Conservation (phyloP, 2,113 vertebrate genomes). For the Amphiprion ocellaris region DNA sequence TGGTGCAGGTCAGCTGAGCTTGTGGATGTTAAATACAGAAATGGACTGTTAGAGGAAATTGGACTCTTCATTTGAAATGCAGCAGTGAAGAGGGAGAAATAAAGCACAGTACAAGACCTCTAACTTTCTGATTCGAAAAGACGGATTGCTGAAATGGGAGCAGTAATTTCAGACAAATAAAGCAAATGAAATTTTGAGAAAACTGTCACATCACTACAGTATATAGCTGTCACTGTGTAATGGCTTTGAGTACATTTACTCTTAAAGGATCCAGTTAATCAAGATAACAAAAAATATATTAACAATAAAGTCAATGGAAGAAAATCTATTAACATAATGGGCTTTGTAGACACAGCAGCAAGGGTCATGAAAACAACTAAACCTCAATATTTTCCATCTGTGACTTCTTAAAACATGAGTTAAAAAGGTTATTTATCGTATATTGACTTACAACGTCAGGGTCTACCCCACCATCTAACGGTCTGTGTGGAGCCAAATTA, state of each 20-base stretch:
- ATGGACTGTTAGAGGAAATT: constrained; percentile 36
- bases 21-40: constrained; percentile 28
- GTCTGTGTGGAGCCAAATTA: no score
- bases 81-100: constrained; percentile 4
- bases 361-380: constrained; percentile 5
- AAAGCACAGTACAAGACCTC: constrained; percentile 12
- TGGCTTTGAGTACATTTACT: background rate
- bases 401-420: constrained; percentile 2
- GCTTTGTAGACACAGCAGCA: constrained; percentile 7
- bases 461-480: no score
- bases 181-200: background rate
- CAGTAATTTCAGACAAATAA: background rate
- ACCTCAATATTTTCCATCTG: background rate
- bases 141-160: background rate
- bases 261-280: background rate
- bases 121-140: constrained; percentile 5
- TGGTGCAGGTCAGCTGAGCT: constrained; percentile 7
- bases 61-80: constrained; percentile 36
- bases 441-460: background rate
- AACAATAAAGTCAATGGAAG: background rate
- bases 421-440: background rate
- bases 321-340: constrained; percentile 23
- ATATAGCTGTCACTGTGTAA: background rate
- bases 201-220: background rate
- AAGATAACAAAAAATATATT: background rate